Evolutionary conservation across 2,113 vertebrate species (phyloP).

Genomic region (Gobio gobio): DNA sequence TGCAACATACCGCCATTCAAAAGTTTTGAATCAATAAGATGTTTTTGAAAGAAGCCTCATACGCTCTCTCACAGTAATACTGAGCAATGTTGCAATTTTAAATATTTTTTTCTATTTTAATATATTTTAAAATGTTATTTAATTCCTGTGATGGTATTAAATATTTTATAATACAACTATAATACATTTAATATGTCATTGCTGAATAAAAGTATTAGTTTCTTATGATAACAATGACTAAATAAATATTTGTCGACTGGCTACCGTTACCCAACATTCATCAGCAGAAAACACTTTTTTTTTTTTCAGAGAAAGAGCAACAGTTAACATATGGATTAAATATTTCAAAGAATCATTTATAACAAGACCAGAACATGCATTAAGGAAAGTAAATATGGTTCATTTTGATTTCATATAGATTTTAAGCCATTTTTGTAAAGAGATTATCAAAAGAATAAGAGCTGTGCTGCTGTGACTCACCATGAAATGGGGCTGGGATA

Average conservation of each 20-base stretch:
- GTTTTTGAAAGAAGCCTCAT: too few relatives aligned
- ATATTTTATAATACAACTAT: background rate
- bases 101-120: too few relatives aligned
- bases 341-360: background rate
- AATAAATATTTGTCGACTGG: background rate
- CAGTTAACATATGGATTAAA: background rate
- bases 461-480: constrained; percentile 74
- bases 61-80: too few relatives aligned
- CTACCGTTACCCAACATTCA: background rate
- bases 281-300: background rate
- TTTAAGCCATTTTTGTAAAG: background rate
- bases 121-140: too few relatives aligned
- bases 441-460: background rate
- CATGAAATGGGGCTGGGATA: constrained; percentile 99
- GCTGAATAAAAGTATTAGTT: background rate
- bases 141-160: too few relatives aligned
- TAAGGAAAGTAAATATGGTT: background rate
- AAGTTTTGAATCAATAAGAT: too few relatives aligned
- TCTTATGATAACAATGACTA: background rate
- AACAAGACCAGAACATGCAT: background rate
- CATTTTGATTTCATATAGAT: background rate
- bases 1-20: background rate
- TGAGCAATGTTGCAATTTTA: too few relatives aligned
- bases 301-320: background rate
- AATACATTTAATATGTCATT: background rate